Percentiles rank a stretch among this genome's conserved stretches.
These are phyloP conservation scores for Sphaeridia pumilis DNA, from an alignment of 2,888 invertebrate genomes.

Conservation along the genomic window DNA sequence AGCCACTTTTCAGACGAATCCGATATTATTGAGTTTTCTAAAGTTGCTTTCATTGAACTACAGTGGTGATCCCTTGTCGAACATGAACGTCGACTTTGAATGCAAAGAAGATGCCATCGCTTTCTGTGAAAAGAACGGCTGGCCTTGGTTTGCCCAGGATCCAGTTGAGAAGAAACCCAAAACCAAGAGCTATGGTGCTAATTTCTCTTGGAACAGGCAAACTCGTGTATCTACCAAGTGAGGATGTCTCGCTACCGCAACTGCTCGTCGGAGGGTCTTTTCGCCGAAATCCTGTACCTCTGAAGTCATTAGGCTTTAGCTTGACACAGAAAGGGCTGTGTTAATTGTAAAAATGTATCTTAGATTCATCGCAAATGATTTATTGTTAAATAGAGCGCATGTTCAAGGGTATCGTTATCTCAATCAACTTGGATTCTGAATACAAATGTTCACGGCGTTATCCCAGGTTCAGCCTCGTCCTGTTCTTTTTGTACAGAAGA, in stretches of 20 bases:
- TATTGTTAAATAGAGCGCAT: background rate
- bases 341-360: background rate
- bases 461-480: too few species aligned
- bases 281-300: constrained; percentile 36
- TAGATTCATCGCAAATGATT: background rate
- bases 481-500: background rate
- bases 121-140: constrained; percentile 89
- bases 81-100: constrained; percentile 68
- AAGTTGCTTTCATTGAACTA: background rate
- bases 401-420: background rate
- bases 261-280: too few species aligned
- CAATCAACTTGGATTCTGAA: too few species aligned
- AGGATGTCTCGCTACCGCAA: constrained; percentile 34
- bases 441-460: too few species aligned
- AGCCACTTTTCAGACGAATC: background rate
- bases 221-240: constrained; percentile 93
- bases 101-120: constrained; percentile 75
- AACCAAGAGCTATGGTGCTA: constrained; percentile 82
- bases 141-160: constrained; percentile 76
- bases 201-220: constrained; percentile 92
- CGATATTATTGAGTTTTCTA: background rate
- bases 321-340: too few species aligned
- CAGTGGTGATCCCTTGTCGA: constrained; percentile 91
- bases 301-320: too few species aligned
- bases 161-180: constrained; percentile 58